Conservation (phyloP, 2,113 vertebrate genomes). For the Nestor notabilis region DNA sequence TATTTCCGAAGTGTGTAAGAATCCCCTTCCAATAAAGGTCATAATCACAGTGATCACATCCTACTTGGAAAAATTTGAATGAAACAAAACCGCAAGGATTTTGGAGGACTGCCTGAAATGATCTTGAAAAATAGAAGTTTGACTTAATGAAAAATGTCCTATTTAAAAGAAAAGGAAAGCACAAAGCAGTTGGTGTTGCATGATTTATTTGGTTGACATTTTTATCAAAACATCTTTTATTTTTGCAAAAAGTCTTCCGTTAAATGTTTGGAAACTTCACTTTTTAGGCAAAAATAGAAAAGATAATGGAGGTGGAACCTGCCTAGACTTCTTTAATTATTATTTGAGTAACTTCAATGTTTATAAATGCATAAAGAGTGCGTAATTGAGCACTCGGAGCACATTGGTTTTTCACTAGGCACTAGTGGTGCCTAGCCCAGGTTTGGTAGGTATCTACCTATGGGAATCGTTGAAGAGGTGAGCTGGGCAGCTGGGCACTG, state of each 20-base stretch:
- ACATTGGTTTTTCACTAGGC: not conserved
- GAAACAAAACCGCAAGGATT: not conserved
- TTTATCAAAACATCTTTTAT: conserved; percentile 4
- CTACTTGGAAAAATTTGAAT: not conserved
- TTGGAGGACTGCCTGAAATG: not conserved
- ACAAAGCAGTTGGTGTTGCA: not conserved
- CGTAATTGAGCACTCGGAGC: not conserved
- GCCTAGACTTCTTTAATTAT: not conserved
- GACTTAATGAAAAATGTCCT: not conserved
- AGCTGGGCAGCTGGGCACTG: not conserved
- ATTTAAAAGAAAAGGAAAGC: not conserved
- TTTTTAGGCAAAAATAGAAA: not conserved
- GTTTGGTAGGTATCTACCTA: not conserved
- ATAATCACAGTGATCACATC: not conserved
- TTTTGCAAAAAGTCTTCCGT: not conserved
- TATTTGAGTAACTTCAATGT: not conserved
- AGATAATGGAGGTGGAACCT: not conserved
- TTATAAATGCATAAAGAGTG: not conserved
- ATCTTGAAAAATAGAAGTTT: not conserved
- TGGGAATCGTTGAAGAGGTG: not conserved
- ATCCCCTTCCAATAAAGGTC: not conserved
- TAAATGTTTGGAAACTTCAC: not conserved
- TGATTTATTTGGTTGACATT: not conserved
- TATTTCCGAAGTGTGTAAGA: not conserved
- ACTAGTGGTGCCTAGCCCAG: not conserved